phyloP scores from a whole-genome alignment of 2,797 vertebrate genomes.

The Orientallactaga sibirica region DNA sequence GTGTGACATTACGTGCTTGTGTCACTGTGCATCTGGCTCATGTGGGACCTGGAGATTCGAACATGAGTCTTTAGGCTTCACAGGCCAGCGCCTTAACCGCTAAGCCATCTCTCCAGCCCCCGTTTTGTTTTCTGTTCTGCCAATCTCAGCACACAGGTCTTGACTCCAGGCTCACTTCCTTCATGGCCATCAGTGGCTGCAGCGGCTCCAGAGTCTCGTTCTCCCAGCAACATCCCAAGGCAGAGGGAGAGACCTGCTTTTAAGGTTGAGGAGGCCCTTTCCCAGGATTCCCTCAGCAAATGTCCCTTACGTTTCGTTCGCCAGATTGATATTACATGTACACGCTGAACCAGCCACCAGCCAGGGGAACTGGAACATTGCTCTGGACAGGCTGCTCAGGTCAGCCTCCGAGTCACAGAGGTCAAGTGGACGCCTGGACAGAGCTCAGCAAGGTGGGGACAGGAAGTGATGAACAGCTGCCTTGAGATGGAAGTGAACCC shows the following conservation, averaged over 20 bases:
- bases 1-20: too few species aligned
- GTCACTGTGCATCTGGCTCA: too few species aligned
- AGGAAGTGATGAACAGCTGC: neutral
- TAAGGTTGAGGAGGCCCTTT: constrained; percentile 33
- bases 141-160: neutral
- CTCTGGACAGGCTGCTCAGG: neutral
- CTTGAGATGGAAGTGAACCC: constrained; percentile 20
- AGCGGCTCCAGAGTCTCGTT: neutral
- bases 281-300: neutral
- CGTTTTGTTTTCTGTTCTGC: neutral
- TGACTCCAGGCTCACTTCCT: neutral
- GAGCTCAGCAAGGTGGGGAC: neutral
- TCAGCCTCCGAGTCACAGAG: neutral
- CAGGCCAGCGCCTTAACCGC: too few species aligned
- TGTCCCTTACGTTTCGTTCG: constrained; percentile 44
- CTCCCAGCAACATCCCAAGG: neutral
- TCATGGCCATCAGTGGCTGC: neutral
- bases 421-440: neutral
- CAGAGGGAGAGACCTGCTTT: neutral
- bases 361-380: neutral
- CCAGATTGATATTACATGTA: neutral
- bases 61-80: too few species aligned
- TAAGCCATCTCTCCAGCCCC: too few species aligned
- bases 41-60: too few species aligned
- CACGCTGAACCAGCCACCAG: neutral